Evolutionary conservation across 1,140 invertebrate genomes (phyloP), one percentile per base, ranked within the genome.

Genomic region (Choristoneura fumiferana): DNA sequence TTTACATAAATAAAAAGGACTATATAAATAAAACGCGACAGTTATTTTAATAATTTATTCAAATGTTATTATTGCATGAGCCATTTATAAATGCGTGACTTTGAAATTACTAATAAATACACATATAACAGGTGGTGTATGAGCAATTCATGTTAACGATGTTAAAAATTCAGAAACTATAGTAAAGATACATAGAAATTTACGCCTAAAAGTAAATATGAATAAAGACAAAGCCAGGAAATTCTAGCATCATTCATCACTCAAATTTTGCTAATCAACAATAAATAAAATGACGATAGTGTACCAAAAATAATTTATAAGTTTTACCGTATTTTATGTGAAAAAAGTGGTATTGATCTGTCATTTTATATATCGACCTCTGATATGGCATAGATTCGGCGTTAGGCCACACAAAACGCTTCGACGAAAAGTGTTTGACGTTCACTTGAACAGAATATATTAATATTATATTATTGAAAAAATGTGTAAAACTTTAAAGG

Each of bases 101-200:
- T n/a, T 73, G 67, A 76, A 70, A 73, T 65, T 65, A 59, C 73
- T 84, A 82, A 58, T 64, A 67, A 63, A 58, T 83, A 81, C 69
- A 83, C 67, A 77, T 69, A 67, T 66, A 59, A 78, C 69, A 81
- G 76, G 85, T 84, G 85, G 85, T 88, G 85, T 88, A 88, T 88
- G 85, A 88, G 85, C 85, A 86, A 86, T 87, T 85, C 67, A 60
- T 76, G 64, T 62, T 57, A 62, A 29, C 40, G 39, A 45, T 15
- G 10, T 45, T 58, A 15, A 14, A 49, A 49, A 12, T 29, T 33
- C 8, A 49, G 14, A 45, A 45, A 45, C 18, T 45, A 45, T 45
- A 45, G 17, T 45, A 18, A 4, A 45, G 15, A n/a, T 33, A 49
- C 18, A 49, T 29, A n/a, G 18, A 49, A 49, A 49, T 49, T 22